Evolutionary conservation across 1,140 invertebrate species (phyloP).

Genomic region (Neodiprion lecontei): DNA sequence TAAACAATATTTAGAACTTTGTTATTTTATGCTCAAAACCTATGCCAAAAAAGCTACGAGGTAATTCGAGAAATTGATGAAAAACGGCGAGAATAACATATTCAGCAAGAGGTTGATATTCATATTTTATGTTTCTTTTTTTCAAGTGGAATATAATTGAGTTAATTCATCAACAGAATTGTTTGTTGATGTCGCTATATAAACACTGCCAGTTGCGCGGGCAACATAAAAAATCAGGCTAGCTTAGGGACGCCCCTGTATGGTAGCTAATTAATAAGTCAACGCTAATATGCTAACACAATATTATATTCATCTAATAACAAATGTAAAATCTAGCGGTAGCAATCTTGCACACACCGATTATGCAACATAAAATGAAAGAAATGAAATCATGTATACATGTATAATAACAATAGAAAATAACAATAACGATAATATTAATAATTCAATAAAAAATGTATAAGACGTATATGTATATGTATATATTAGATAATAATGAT

Average conservation of each 20-base stretch:
- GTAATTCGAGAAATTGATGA: background rate
- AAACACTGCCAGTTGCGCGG: slow-evolving; percentile 41
- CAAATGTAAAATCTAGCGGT: slow-evolving; percentile 25
- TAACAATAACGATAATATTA: background rate
- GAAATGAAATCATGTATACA: slow-evolving; percentile 14
- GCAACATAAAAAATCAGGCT: slow-evolving; percentile 38
- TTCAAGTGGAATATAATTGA: slow-evolving; percentile 1
- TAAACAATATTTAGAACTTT: too few relatives aligned
- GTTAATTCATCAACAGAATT: background rate
- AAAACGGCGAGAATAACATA: slow-evolving; percentile 5
- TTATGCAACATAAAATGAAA: slow-evolving; percentile 34
- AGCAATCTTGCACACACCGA: slow-evolving; percentile 39
- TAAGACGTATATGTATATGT: background rate
- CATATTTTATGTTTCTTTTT: slow-evolving; percentile 21
- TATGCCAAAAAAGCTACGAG: background rate
- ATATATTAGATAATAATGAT: too few relatives aligned
- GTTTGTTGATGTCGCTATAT: background rate
- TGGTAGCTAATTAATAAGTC: background rate
- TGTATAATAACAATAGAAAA: background rate
- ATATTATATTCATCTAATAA: background rate
- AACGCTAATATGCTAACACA: slow-evolving; percentile 17
- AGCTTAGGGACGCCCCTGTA: slow-evolving; percentile 53
- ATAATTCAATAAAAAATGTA: background rate
- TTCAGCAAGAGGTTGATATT: slow-evolving; percentile 20
- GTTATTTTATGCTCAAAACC: too few relatives aligned